Percentiles rank a stretch among this genome's conserved stretches.
Evolutionary conservation across 2,888 invertebrate species (phyloP).

Genomic region (Tanytarsus gracilentus): DNA sequence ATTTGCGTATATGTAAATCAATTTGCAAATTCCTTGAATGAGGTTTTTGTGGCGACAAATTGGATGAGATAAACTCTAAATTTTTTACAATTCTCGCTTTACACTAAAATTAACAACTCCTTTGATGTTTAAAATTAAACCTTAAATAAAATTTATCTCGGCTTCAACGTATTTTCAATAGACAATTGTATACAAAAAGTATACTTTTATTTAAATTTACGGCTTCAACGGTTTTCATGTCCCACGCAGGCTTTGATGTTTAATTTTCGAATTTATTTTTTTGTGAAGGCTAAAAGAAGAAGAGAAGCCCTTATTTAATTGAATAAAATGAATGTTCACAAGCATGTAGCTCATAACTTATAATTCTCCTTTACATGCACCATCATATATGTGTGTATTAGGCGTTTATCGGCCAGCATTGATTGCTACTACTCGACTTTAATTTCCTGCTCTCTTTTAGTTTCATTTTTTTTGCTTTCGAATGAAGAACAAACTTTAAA

Average conservation of each 20-base stretch:
- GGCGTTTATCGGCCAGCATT: slow-evolving; percentile 11
- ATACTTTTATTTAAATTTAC: too few species aligned
- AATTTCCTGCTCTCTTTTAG: neutral
- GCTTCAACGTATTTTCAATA: too few species aligned
- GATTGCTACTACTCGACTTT: slow-evolving; percentile 12
- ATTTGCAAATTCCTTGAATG: neutral
- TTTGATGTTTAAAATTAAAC: too few species aligned
- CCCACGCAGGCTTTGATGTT: neutral
- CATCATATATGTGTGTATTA: neutral
- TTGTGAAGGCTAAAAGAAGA: neutral
- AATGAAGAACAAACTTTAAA: neutral
- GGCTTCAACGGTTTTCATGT: too few species aligned
- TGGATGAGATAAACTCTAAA: too few species aligned
- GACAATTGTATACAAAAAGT: too few species aligned
- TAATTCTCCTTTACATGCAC: neutral
- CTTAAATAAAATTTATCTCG: too few species aligned
- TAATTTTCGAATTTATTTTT: neutral
- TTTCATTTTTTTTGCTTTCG: neutral
- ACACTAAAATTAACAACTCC: too few species aligned
- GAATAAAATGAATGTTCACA: slow-evolving; percentile 18
- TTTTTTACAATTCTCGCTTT: too few species aligned
- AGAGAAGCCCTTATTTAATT: neutral
- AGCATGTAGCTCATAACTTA: slow-evolving; percentile 8
- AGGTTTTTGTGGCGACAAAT: too few species aligned
- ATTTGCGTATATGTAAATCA: slow-evolving; percentile 18